A percentile compares a stretch with the other conserved stretches of the same genome.
Conservation (phyloP, 1,140 invertebrate species). For the Hyles vespertilio region DNA sequence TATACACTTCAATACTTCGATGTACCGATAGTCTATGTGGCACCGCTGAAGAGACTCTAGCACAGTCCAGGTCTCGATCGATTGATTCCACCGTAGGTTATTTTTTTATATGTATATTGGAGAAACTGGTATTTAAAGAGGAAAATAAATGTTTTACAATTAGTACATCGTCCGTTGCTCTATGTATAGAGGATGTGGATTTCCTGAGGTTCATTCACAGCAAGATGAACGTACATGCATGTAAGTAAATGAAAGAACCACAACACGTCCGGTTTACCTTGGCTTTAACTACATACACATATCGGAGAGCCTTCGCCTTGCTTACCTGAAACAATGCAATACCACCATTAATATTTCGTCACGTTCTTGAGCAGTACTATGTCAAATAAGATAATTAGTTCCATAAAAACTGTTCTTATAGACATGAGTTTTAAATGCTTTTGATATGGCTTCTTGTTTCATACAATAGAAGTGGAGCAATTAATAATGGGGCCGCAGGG, state of each 20-base stretch:
- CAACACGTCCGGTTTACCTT: slow-evolving; percentile 3
- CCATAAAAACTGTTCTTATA: background rate
- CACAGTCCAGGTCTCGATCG: too few species aligned
- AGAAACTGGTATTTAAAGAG: too few species aligned
- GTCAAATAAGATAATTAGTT: slow-evolving; percentile 3
- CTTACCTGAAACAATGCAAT: slow-evolving; percentile 35
- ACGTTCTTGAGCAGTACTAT: slow-evolving; percentile 6
- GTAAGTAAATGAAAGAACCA: slow-evolving; percentile 2
- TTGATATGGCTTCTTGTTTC: slow-evolving; percentile 27
- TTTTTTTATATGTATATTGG: too few species aligned
- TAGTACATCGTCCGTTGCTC: too few species aligned
- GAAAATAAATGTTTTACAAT: too few species aligned
- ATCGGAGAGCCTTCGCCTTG: background rate
- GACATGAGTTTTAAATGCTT: slow-evolving; percentile 7
- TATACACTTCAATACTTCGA: too few species aligned
- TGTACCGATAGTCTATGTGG: too few species aligned
- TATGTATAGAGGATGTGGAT: background rate
- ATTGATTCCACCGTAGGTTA: too few species aligned
- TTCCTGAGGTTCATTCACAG: background rate
- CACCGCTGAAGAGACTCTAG: too few species aligned
- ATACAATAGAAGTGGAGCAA: slow-evolving; percentile 28
- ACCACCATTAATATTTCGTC: slow-evolving; percentile 15
- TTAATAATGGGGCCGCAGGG: slow-evolving; percentile 18
- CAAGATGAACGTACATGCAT: background rate
- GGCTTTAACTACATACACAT: slow-evolving; percentile 1